Base-by-base conservation (phyloP, 2,113 vertebrate species). In the Aldabrachelys gigantea region DNA sequence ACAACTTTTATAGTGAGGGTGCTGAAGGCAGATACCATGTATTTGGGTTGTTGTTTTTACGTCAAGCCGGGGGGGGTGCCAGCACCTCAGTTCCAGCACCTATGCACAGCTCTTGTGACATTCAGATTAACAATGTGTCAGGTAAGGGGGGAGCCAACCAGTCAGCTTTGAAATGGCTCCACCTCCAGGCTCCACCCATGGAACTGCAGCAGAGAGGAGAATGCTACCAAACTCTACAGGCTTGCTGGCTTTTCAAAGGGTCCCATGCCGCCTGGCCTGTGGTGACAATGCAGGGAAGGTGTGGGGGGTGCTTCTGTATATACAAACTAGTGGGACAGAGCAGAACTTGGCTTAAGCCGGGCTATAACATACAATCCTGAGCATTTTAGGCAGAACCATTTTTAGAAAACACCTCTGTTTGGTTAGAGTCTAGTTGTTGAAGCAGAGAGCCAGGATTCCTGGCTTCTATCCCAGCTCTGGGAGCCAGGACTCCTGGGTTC, bases 221-320 rank as follows among this genome's bases (percentile, higher is more conserved):
- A 19, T 44, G 21, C 75, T 10, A 21, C n/a, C n/a, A n/a, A n/a
- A 9, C 8, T 78, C 75, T 47, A 12, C 41, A 44, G 75, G 29
- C 41, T 25, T 10, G 4, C 22, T 72, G 53, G 5, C 44, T 84
- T 38, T 93, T 31, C 6, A 0, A 79, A 93, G 54, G 82, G 10
- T 21, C 1, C 1, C 1, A 0, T 38, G 27, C 35, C 6, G 12
- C 69, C 25, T 3, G 3, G 41, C 41, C 22, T 78, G 38, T 16
- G 7, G 22, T 47, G 41, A 78, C 41, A 78, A 47, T 47, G 10
- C 75, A 76, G 75, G 41, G 6, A 47, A 47, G 25, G 75, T 12
- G 44, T 41, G 24, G 22, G 22, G 22, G 6, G 5, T 76, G 38
- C 21, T 76, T 44, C 41, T 78, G 41, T 47, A 27, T 27, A 47